phyloP scores from a whole-genome alignment of 2,888 invertebrate genomes.

The Tenthredo amoena region DNA sequence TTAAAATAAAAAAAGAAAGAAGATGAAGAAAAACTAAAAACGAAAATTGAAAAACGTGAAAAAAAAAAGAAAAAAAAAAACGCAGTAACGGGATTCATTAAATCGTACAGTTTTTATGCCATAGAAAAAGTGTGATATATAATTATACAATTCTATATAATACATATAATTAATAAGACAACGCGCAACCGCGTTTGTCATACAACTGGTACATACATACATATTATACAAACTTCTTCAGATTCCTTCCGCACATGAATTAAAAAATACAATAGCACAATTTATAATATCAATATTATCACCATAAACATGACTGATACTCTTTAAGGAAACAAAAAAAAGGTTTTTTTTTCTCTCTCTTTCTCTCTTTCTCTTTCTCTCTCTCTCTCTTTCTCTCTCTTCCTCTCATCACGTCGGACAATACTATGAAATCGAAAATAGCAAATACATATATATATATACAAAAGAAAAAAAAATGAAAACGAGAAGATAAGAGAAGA shows the following conservation, averaged over 20 bases:
- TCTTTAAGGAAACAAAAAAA: slow-evolving; percentile 33
- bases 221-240: slow-evolving; percentile 34
- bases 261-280: slow-evolving; percentile 43
- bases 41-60: no score
- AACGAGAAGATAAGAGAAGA: not conserved
- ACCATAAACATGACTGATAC: slow-evolving; percentile 40
- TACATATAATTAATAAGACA: not conserved
- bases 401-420: slow-evolving; percentile 27
- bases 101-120: not conserved
- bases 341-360: not conserved
- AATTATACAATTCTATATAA: slow-evolving; percentile 6
- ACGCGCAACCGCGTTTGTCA: slow-evolving; percentile 25
- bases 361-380: no score
- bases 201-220: slow-evolving; percentile 30
- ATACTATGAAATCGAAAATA: slow-evolving; percentile 43
- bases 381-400: no score
- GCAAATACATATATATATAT: not conserved
- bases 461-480: not conserved
- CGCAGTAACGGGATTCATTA: no score
- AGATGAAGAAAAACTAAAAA: no score
- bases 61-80: no score
- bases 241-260: slow-evolving; percentile 47
- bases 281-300: slow-evolving; percentile 36
- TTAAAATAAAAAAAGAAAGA: no score
- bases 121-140: not conserved